Percentiles rank a stretch among this genome's conserved stretches.
Conservation (phyloP, 2,797 vertebrate genomes). For the Notolepis coatsorum region DNA sequence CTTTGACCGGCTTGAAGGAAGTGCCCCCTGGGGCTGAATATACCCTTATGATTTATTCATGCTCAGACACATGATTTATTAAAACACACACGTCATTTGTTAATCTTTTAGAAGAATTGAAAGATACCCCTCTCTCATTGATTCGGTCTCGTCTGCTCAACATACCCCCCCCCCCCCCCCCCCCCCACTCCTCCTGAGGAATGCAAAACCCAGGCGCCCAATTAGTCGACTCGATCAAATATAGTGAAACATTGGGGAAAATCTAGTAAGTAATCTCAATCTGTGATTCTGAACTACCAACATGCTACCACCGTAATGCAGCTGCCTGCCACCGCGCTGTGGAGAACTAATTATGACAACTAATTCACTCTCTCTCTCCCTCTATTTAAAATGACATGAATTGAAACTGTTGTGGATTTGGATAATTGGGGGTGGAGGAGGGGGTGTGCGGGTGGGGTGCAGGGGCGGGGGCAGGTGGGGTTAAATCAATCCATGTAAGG, state of each 20-base stretch:
- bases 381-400: constrained; percentile 7
- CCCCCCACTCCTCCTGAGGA: constrained; percentile 26
- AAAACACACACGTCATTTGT: constrained; percentile 49
- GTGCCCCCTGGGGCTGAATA: constrained; percentile 13
- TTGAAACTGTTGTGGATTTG: constrained; percentile 35
- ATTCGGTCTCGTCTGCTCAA: constrained; percentile 37
- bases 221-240: constrained; percentile 52
- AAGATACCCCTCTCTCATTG: constrained; percentile 24
- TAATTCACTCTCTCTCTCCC: constrained; percentile 15
- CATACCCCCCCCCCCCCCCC: too few species aligned
- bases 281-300: constrained; percentile 35
- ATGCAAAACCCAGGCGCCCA: constrained; percentile 38
- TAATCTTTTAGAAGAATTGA: constrained; percentile 59
- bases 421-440: constrained; percentile 47
- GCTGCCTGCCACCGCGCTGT: constrained; percentile 40
- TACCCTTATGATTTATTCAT: constrained; percentile 58
- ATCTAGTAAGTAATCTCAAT: constrained; percentile 28
- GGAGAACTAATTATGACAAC: constrained; percentile 38
- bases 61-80: constrained; percentile 55
- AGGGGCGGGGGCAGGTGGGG: too few species aligned
- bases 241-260: constrained; percentile 27
- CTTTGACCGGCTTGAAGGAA: constrained; percentile 35
- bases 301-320: constrained; percentile 11
- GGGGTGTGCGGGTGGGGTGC: too few species aligned
- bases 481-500: constrained; percentile 28